These are phyloP conservation scores for Trichogramma pretiosum DNA, from an alignment of 1,140 invertebrate genomes.

Conservation along the genomic window DNA sequence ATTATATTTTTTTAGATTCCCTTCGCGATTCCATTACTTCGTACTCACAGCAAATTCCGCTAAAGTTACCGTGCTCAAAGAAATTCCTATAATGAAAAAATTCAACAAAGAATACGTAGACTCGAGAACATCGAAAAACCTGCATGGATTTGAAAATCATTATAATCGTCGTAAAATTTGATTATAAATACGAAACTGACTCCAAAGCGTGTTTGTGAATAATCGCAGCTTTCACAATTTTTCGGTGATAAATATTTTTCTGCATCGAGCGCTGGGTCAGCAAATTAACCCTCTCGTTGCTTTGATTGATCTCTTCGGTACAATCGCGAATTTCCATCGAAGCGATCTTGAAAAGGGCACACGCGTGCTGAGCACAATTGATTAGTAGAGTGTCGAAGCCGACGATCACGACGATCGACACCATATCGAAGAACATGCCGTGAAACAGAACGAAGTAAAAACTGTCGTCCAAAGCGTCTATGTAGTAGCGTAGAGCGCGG, in stretches of 20 bases:
- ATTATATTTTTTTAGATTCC: too few species aligned
- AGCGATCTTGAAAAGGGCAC: slow-evolving; percentile 9
- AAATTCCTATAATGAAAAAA: not conserved
- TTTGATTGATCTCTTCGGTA: too few species aligned
- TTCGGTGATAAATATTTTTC: not conserved
- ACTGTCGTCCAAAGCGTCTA: not conserved
- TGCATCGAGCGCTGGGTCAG: too few species aligned
- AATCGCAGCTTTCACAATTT: not conserved
- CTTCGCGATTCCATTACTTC: too few species aligned
- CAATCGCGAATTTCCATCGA: too few species aligned
- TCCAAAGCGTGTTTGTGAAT: slow-evolving; percentile 5
- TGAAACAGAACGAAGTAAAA: not conserved
- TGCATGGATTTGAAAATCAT: not conserved
- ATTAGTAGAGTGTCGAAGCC: slow-evolving; percentile 1
- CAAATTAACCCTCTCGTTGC: too few species aligned
- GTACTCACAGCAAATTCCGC: not conserved
- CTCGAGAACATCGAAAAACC: not conserved
- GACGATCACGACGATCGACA: not conserved
- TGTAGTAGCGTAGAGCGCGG: not conserved
- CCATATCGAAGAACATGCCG: not conserved
- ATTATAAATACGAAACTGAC: not conserved
- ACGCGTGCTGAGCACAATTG: not conserved
- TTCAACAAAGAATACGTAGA: not conserved
- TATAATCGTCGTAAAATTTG: not conserved
- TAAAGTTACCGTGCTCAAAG: not conserved